Base-by-base conservation (phyloP, 2,113 vertebrate species). In the Tilapia sparmanii region DNA sequence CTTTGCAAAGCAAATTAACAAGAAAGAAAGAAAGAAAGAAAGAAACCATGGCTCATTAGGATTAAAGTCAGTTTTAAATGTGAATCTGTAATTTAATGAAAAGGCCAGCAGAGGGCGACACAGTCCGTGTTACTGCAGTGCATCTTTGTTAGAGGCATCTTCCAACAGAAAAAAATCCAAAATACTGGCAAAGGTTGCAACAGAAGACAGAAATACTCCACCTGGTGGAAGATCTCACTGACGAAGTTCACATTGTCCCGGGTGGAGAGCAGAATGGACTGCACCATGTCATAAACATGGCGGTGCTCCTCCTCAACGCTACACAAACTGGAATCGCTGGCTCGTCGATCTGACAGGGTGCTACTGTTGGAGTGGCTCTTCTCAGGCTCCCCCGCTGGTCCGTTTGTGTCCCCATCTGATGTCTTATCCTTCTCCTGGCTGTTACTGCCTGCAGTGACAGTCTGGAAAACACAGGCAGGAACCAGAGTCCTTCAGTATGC, bases 141-240 rank as follows among this genome's bases (percentile, higher is more conserved):
- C 22, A 26, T 45, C 68, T 45, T 76, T 5, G 8, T 33, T 76
- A 6, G 18, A 13, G 18, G 22, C 9, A 80, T 81, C 29, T 80
- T 19, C n/a, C 45, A 29, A 8, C 26, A 33, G 22, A 76, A 1
- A 18, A 12, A 76, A 71, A 19, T 71, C 9, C 6, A 52, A 2
- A 38, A 50, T 0, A 40, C 7, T 11, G 47, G 12, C 50, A 13
- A 10, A 33, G 10, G 0, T 33, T 79, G 10, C 0, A 78, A 31
- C 6, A 52, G 45, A 78, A 13, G 73, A 78, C 24, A 45, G 5
- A 63, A 24, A 50, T 10, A 5, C 12, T 52, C 11, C 87, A 99
- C 99, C 97, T 99, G 99, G 31, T 97, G 97, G 96, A 99, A 99
- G 87, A 99, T 97, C 94, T 99, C 99, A 4, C 99, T 98, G 93